Evolutionary conservation across 2,888 invertebrate species (phyloP).

Genomic region (Coenonympha glycerion): DNA sequence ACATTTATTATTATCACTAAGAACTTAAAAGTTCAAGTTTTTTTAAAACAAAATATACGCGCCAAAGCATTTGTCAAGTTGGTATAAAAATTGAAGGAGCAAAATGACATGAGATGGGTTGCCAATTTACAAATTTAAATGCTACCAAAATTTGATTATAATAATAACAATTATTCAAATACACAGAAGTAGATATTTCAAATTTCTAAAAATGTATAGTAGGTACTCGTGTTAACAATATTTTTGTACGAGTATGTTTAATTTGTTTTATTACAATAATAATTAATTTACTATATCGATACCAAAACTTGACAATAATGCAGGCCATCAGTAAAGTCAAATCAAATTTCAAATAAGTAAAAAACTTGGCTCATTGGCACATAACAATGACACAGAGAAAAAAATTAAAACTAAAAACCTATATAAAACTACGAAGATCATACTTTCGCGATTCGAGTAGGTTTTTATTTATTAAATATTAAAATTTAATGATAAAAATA

Average conservation of each 20-base stretch:
- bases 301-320: neutral
- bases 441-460: conserved; percentile 39
- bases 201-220: too few relatives aligned
- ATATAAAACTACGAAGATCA: conserved; percentile 55
- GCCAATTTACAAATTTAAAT: neutral
- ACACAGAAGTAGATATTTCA: too few relatives aligned
- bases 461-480: conserved; percentile 41
- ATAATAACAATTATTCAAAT: too few relatives aligned
- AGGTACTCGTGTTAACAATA: too few relatives aligned
- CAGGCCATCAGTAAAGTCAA: conserved; percentile 11
- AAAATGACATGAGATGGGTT: neutral
- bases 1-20: conserved; percentile 41
- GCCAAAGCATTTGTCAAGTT: neutral
- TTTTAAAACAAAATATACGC: neutral
- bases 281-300: neutral
- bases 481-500: conserved; percentile 40
- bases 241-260: neutral
- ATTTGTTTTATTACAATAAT: too few relatives aligned
- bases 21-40: conserved; percentile 28
- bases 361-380: conserved; percentile 64
- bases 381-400: conserved; percentile 64
- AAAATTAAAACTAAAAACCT: conserved; percentile 43
- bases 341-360: conserved; percentile 31
- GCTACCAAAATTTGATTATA: neutral
- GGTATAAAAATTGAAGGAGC: neutral